Base-by-base conservation (phyloP, 2,113 vertebrate species). In the Strix uralensis region DNA sequence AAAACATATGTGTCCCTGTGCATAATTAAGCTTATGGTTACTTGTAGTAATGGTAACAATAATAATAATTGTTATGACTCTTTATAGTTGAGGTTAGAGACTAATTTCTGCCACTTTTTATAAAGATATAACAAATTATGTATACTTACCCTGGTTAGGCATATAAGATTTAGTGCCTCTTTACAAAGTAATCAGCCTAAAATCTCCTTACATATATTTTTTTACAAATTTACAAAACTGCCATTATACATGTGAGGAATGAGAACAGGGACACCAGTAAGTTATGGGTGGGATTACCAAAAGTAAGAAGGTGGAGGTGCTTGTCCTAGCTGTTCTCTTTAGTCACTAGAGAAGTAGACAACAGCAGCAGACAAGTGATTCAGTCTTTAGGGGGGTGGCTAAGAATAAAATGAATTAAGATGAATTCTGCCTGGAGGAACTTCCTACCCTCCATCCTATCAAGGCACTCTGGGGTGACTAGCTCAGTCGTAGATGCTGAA, bases 251-350 rank as follows among this genome's bases (percentile, higher is more conserved):
- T 5, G 34, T 69, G 49, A 90, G 54, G 86, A 93, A 72, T 88
- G 44, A 80, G 54, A 86, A 86, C 49, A 93, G 81, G 94, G 92
- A 88, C 82, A 86, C 57, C 81, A 82, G 62, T 52, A 82, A 74
- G 74, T 69, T 92, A 66, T 34, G 40, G 11, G 10, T 82, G 79
- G 79, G 51, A 90, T 42, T 94, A 47, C 59, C 47, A 51, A 47
- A 85, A 40, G 27, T 32, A 30, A 55, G 59, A 77, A 90, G 49
- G 32, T 71, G 47, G 52, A 71, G 36, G 3, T 65, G 11, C 17
- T 91, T 30, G 54, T 18, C 8, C 19, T 42, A 25, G 19, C 38
- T n/a, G 17, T 73, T 57, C 36, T 51, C 22, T 85, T 71, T 44
- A 88, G 65, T 81, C 26, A 9, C 32, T 26, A 7, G 26, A 82